These are phyloP conservation scores for Geodia barretti DNA, from an alignment of 37 sponge, comb jelly and placozoan species.

Conservation along the genomic window DNA sequence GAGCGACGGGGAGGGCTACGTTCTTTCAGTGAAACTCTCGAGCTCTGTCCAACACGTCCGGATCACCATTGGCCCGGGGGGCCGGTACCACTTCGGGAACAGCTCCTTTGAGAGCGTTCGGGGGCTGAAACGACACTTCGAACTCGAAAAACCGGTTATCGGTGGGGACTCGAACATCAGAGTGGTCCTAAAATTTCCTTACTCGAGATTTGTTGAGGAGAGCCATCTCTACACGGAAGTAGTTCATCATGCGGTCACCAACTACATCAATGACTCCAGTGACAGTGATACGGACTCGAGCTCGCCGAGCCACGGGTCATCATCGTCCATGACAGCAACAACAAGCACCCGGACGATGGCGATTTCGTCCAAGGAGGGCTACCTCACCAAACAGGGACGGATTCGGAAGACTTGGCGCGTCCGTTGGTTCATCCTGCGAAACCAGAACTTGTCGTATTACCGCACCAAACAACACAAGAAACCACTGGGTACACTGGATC, in stretches of 20 bases:
- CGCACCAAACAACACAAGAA: constrained; percentile 44
- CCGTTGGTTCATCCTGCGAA: constrained; percentile 81
- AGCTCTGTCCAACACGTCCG: constrained; percentile 69
- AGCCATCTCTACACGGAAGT: constrained; percentile 59
- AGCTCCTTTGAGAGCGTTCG: constrained; percentile 45
- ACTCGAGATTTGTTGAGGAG: constrained; percentile 50
- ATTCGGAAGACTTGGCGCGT: constrained; percentile 66
- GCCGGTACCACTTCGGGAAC: constrained; percentile 58
- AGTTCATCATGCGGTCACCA: constrained; percentile 68
- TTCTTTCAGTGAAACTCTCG: constrained; percentile 63
- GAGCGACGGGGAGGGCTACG: constrained; percentile 36
- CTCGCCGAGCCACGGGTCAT: background rate
- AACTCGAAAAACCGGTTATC: constrained; percentile 58
- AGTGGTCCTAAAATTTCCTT: constrained; percentile 67
- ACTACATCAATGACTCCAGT: background rate
- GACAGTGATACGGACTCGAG: constrained; percentile 11
- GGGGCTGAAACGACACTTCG: constrained; percentile 58
- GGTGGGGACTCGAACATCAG: constrained; percentile 69
- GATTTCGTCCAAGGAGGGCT: constrained; percentile 73
- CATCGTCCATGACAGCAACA: no score
- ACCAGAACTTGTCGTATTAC: constrained; percentile 60
- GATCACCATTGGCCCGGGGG: background rate
- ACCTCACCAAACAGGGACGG: constrained; percentile 73
- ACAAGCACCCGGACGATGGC: background rate
- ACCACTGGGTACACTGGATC: constrained; percentile 60